These are phyloP conservation scores for Myrmecophaga tridactyla DNA, from an alignment of 2,113 vertebrate species.

Conservation along the genomic window DNA sequence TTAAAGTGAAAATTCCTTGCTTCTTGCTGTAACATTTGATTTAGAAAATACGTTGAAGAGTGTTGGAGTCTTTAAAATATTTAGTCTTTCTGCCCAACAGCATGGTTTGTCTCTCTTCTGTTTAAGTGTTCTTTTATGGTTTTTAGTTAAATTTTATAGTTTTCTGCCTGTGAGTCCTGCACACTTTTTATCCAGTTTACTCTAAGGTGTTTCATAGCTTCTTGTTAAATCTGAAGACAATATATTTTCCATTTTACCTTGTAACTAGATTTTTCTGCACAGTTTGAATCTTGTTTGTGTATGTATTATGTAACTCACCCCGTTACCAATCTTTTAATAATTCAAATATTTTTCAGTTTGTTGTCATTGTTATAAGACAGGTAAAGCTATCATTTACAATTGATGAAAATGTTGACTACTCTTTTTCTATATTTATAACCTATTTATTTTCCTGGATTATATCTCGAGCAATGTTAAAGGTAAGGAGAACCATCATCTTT, in stretches of 20 bases:
- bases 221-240: constrained; percentile 18
- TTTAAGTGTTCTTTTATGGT: constrained; percentile 4
- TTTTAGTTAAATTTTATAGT: constrained; percentile 11
- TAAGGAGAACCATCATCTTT: neutral
- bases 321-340: constrained; percentile 9
- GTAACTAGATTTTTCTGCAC: constrained; percentile 1
- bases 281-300: neutral
- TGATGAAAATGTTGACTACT: neutral
- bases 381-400: neutral
- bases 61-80: neutral
- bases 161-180: neutral
- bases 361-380: neutral
- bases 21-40: neutral
- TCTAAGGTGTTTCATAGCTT: neutral
- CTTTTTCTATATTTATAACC: neutral
- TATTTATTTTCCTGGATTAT: neutral
- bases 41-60: neutral
- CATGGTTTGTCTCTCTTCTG: neutral
- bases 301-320: neutral
- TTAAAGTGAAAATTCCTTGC: neutral
- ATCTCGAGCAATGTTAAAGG: neutral
- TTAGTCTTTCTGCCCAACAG: neutral
- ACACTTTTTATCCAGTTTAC: neutral
- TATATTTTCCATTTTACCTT: neutral
- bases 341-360: neutral